Base-by-base conservation (phyloP, 1,140 invertebrate species). In the Drosophila subpulchrella region DNA sequence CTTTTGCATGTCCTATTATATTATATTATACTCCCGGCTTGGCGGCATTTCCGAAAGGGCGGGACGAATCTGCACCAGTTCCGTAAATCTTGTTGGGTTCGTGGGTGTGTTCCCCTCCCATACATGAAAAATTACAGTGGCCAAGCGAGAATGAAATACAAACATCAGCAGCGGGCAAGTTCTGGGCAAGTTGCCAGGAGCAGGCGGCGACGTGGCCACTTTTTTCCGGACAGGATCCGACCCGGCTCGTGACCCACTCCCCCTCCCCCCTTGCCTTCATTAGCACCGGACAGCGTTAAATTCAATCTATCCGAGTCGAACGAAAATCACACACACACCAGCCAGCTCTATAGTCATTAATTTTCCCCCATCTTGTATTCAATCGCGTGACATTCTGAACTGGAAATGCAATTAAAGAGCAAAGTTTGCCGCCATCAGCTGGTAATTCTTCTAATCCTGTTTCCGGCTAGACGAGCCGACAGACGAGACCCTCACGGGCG, bases 61-160 rank as follows among this genome's bases (percentile, higher is more conserved):
- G 32, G 20, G 27, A 44, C 44, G 55, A 75, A 46, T 77, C 59
- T 70, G 48, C 24, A 51, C 15, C 82, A 82, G 59, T 51, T 78
- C 46, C 81, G 88, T 86, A 86, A 86, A 88, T 86, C 83, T 86
- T 75, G 58, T 15, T 38, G 2, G 20, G 42, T 36, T 65, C 15
- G 46, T 59, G 62, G 17, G 59, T 65, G 57, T 54, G 71, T 67
- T 42, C 54, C 55, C 57, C 47, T 11, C 32, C 61, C 50, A 68
- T 67, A 86, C 74, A 86, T 88, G 82, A 86, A 82, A 86, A 86
- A 86, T 88, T 82, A 82, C 85, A 66, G 48, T 60, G 60, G 58
- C 56, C 63, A 36, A 42, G 13, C 34, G 59, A 60, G 73, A 63
- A 46, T 65, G 54, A 67, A 78, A 59, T 46, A 85, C 62, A 50